phyloP scores from a whole-genome alignment of 2,888 invertebrate species.

The Erebia ligea region DNA sequence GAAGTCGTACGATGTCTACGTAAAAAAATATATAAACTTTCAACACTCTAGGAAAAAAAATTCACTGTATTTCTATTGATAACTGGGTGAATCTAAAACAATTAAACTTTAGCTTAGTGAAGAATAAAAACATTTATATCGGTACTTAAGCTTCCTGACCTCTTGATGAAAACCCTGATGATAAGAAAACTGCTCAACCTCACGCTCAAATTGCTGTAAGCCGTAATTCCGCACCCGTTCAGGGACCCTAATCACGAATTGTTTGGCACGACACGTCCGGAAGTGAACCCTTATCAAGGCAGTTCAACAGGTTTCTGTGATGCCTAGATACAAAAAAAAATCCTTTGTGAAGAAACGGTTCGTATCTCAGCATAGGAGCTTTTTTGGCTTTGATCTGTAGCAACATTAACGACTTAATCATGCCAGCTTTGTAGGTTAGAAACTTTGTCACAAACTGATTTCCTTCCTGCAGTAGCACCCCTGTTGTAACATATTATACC shows the following conservation, averaged over 20 bases:
- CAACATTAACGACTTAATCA: conserved; percentile 7
- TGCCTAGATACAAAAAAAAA: background rate
- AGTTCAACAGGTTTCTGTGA: background rate
- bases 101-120: no score
- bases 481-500: no score
- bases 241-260: background rate
- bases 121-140: no score
- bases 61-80: no score
- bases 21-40: background rate
- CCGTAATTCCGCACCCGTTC: background rate
- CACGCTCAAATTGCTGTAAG: background rate
- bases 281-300: background rate
- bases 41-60: background rate
- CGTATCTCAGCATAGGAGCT: background rate
- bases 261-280: background rate
- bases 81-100: no score
- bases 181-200: background rate
- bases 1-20: background rate
- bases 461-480: background rate
- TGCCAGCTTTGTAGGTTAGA: background rate
- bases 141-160: background rate
- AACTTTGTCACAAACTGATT: background rate
- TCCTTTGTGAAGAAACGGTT: background rate
- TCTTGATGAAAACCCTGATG: background rate
- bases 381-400: conserved; percentile 4